phyloP scores from a whole-genome alignment of 2,113 vertebrate genomes.

The Cryptotis parvus region DNA sequence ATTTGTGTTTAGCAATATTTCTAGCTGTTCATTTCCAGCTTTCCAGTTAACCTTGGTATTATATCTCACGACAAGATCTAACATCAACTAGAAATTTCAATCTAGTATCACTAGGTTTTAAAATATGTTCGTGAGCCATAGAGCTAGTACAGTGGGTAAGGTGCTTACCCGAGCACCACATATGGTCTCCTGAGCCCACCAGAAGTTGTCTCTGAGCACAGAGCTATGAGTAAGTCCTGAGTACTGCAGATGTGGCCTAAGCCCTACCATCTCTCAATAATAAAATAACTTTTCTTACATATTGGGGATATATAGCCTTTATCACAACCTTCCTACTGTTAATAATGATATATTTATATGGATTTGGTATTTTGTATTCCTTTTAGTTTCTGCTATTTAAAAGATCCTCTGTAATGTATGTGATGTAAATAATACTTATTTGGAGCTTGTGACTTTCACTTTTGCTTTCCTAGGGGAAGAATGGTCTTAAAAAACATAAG shows the following conservation, averaged over 20 bases:
- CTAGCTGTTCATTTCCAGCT: not conserved
- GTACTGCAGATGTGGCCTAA: too few relatives aligned
- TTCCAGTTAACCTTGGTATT: not conserved
- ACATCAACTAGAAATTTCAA: not conserved
- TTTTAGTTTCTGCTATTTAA: conserved; percentile 15
- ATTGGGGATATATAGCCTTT: not conserved
- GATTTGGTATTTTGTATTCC: conserved; percentile 12
- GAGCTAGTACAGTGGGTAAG: too few relatives aligned
- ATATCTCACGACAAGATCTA: not conserved
- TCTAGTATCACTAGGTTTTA: not conserved
- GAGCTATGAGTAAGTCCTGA: too few relatives aligned
- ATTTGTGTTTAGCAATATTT: conserved; percentile 6
- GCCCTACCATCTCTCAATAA: too few relatives aligned
- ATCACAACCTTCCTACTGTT: conserved; percentile 7
- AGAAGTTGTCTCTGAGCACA: too few relatives aligned
- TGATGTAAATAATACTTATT: conserved; percentile 41
- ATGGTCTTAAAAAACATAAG: not conserved
- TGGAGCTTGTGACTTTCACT: conserved; percentile 17
- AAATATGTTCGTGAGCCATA: not conserved
- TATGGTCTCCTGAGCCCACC: too few relatives aligned
- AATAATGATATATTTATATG: not conserved
- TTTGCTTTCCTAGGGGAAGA: conserved; percentile 29
- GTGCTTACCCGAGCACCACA: too few relatives aligned
- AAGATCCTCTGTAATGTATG: not conserved
- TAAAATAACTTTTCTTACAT: not conserved